phyloP scores from a whole-genome alignment of 2,113 vertebrate genomes.

The Phylloscopus trochilus region DNA sequence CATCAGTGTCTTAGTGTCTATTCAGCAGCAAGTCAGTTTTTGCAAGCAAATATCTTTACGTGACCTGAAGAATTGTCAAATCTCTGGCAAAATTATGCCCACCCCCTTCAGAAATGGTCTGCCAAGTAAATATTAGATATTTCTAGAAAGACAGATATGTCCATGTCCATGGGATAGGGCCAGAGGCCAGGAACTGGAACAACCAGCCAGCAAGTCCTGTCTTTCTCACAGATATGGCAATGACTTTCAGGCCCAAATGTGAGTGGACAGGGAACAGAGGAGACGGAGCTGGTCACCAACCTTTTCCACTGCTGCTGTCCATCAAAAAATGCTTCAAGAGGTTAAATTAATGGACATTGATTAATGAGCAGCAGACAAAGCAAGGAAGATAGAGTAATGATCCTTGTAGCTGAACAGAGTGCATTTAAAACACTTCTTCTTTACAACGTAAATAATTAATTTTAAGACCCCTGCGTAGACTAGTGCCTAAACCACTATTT shows the following conservation, averaged over 20 bases:
- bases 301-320: neutral
- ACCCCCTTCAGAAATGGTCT: neutral
- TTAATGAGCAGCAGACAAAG: neutral
- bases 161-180: neutral
- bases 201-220: neutral
- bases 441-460: neutral
- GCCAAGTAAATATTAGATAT: neutral
- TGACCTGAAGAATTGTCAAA: neutral
- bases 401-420: neutral
- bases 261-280: neutral
- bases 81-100: neutral
- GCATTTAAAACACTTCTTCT: neutral
- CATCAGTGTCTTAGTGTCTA: constrained; percentile 60
- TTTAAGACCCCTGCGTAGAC: neutral
- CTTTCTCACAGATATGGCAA: neutral
- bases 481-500: neutral
- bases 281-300: neutral
- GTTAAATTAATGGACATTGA: neutral
- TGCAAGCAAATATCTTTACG: constrained; percentile 31
- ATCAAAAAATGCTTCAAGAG: neutral
- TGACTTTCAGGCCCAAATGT: neutral
- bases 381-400: neutral
- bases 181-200: neutral
- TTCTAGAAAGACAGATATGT: neutral
- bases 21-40: constrained; percentile 43